Evolutionary conservation across 2,888 invertebrate genomes (phyloP).

Genomic region (Sabatieria punctata): DNA sequence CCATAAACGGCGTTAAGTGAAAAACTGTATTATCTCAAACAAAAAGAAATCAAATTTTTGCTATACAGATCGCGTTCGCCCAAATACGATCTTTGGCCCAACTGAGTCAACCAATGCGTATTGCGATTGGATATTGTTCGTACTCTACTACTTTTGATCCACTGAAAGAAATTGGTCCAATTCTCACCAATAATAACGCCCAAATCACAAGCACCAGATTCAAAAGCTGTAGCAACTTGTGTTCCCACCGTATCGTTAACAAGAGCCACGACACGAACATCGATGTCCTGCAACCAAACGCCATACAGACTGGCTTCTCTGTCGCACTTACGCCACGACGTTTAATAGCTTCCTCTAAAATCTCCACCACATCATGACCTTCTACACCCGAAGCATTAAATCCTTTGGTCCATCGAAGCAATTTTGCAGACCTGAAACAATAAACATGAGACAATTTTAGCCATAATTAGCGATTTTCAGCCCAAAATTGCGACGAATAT

Average conservation of each 20-base stretch:
- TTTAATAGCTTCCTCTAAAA: slow-evolving; percentile 66
- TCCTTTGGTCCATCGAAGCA: slow-evolving; percentile 76
- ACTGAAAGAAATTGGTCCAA: background rate
- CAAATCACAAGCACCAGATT: slow-evolving; percentile 30
- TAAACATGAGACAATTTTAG: too few relatives aligned
- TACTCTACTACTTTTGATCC: background rate
- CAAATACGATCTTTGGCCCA: too few relatives aligned
- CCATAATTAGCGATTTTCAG: too few relatives aligned
- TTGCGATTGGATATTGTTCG: background rate
- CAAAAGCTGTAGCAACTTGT: slow-evolving; percentile 35
- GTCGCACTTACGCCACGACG: slow-evolving; percentile 55
- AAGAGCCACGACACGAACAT: slow-evolving; percentile 53
- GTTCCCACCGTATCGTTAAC: slow-evolving; percentile 38
- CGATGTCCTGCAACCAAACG: too few relatives aligned
- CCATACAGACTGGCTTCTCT: slow-evolving; percentile 22
- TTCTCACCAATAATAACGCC: slow-evolving; percentile 38
- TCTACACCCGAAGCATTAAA: slow-evolving; percentile 80
- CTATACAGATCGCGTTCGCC: too few relatives aligned
- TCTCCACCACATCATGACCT: slow-evolving; percentile 66
- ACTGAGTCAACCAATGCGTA: too few relatives aligned
- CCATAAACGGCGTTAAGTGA: too few relatives aligned
- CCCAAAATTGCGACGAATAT: too few relatives aligned
- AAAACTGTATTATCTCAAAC: too few relatives aligned
- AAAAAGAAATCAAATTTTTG: too few relatives aligned
- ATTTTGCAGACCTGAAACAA: too few relatives aligned